Percentiles rank a stretch among this genome's conserved stretches.
Evolutionary conservation across 2,797 vertebrate genomes (phyloP).

Genomic region (Chelmon rostratus): DNA sequence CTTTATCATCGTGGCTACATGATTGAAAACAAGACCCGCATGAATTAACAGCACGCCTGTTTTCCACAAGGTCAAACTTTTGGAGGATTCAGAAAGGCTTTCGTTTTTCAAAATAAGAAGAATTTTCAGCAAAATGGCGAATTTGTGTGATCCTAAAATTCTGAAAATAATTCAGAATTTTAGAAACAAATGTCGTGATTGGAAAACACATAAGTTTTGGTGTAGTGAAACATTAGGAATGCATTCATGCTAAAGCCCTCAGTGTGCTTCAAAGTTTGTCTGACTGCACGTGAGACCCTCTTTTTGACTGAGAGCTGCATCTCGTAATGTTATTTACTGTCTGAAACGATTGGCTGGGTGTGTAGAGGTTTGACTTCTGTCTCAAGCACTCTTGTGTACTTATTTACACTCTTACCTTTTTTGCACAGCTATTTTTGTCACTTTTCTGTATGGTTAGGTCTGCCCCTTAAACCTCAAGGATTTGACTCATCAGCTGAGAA

Average conservation of each 20-base stretch:
- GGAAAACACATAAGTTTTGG: not conserved
- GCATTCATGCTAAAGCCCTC: not conserved
- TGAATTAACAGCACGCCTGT: not conserved
- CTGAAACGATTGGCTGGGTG: too few species aligned
- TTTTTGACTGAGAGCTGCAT: not conserved
- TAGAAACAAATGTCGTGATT: not conserved
- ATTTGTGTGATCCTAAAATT: not conserved
- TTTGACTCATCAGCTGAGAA: too few species aligned
- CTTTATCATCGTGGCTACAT: not conserved
- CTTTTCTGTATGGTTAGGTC: not conserved
- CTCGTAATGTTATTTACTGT: not conserved
- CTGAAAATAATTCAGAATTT: not conserved
- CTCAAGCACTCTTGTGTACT: not conserved
- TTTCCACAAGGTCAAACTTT: not conserved
- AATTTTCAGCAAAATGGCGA: not conserved
- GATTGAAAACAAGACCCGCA: not conserved
- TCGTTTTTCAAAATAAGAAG: not conserved
- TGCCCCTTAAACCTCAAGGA: too few species aligned
- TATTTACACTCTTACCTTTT: too few species aligned
- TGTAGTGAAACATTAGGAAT: not conserved
- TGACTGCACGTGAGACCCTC: not conserved
- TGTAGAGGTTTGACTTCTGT: too few species aligned
- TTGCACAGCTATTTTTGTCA: not conserved
- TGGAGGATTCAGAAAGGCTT: not conserved
- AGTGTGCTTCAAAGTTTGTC: not conserved